phyloP scores from a whole-genome alignment of 2,797 vertebrate species.

The Otolemur crassicaudatus region DNA sequence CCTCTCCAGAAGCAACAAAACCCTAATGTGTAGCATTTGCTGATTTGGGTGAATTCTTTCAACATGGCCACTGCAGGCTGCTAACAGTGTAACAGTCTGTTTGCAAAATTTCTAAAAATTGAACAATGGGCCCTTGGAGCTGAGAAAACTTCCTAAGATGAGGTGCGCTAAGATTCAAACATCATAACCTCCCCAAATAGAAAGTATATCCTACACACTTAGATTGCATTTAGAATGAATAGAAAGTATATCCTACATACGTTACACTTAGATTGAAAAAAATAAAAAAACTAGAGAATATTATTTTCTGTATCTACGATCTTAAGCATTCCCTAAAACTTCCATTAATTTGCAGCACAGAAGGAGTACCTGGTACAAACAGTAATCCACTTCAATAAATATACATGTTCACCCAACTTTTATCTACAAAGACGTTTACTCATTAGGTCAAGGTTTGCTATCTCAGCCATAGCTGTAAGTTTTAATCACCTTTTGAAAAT shows the following conservation, averaged over 20 bases:
- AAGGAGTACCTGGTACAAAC: not conserved
- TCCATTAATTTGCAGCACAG: not conserved
- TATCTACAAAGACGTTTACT: not conserved
- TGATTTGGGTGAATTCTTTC: not conserved
- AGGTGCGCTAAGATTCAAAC: not conserved
- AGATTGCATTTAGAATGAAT: not conserved
- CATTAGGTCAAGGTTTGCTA: not conserved
- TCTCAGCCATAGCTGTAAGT: not conserved
- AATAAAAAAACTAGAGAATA: not conserved
- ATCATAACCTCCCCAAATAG: not conserved
- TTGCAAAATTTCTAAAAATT: constrained; percentile 8
- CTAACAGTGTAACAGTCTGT: not conserved
- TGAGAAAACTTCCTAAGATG: constrained; percentile 4
- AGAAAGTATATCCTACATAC: not conserved
- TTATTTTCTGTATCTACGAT: not conserved
- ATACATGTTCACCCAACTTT: not conserved
- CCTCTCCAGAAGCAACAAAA: not conserved
- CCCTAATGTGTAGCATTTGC: not conserved
- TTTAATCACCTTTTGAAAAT: constrained; percentile 54
- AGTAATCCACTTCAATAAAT: constrained; percentile 20
- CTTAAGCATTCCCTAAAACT: not conserved
- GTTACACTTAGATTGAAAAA: not conserved
- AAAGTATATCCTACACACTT: not conserved
- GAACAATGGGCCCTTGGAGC: not conserved
- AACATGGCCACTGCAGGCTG: not conserved